A percentile compares a stretch with the other conserved stretches of the same genome.
Evolutionary conservation across 1,140 invertebrate genomes (phyloP).

Genomic region (Pseudomyrmex gracilis): DNA sequence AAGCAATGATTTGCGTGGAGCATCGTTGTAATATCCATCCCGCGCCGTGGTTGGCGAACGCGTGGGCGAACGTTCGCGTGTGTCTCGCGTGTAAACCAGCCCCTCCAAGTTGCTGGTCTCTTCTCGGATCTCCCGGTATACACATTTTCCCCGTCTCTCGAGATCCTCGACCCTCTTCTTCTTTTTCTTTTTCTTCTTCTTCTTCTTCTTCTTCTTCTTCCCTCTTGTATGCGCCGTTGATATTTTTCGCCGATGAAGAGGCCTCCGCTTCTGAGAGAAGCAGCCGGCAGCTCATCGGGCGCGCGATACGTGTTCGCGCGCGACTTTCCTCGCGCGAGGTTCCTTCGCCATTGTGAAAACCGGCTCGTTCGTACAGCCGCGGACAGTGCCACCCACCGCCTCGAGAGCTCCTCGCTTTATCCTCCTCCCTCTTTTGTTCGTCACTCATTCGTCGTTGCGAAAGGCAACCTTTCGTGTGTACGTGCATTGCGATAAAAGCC

Average conservation of each 20-base stretch:
- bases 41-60: constrained; percentile 15
- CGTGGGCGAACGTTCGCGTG: constrained; percentile 50
- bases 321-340: not conserved
- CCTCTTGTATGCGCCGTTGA: not conserved
- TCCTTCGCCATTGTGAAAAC: constrained; percentile 52
- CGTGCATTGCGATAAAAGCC: constrained; percentile 57
- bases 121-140: constrained; percentile 1
- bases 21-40: constrained; percentile 25
- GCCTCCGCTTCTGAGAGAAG: constrained; percentile 28
- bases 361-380: constrained; percentile 30
- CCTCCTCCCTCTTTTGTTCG: constrained; percentile 18
- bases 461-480: constrained; percentile 29
- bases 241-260: constrained; percentile 22
- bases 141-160: not conserved
- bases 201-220: not conserved
- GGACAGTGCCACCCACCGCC: constrained; percentile 45
- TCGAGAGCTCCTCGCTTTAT: constrained; percentile 20
- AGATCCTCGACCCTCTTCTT: not conserved
- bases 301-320: not conserved
- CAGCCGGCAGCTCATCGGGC: not conserved
- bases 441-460: constrained; percentile 45
- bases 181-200: not conserved
- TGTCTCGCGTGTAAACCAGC: constrained; percentile 54
- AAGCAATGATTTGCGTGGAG: constrained; percentile 10
- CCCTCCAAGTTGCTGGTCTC: constrained; percentile 32